Base-by-base conservation (phyloP, 2,888 invertebrate species). In the Platycheirus albimanus region DNA sequence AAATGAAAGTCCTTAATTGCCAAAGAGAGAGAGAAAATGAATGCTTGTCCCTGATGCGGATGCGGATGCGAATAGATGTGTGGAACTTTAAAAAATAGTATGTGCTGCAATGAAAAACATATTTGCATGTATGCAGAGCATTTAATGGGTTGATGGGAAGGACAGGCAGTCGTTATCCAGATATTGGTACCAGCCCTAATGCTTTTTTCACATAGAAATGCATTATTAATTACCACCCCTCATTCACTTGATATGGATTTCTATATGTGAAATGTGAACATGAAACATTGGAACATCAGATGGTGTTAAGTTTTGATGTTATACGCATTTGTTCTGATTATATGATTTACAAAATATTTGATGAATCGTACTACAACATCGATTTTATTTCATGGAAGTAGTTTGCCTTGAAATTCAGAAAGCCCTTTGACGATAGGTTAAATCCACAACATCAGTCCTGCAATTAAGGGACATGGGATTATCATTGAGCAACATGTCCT, bases 1-100 rank as follows among this genome's bases (percentile, higher is more conserved):
- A 72, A 72, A 78, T 83, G 77, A 72, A 78, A 69, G 63, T 78
- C 77, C 72, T 83, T 83, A 83, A 78, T 83, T 83, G 83, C 67
- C 45, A 64, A 15, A 49, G 64, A 43, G 72, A 71, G 49, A 33
- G 30, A 71, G 49, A 33, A 20, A 38, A 67, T 51, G 17, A n/a
- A 64, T 72, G 41, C 19, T 13, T 47, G 51, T 30, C 43, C 49
- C 66, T 52, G 49, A 41, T 63, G 28, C 61, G 47, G 17, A 33
- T 41, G n/a, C n/a, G n/a, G n/a, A n/a, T n/a, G n/a, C n/a, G n/a
- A n/a, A n/a, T n/a, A n/a, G n/a, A n/a, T 38, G 38, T 41, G 24
- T 15, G 10, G 20, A 10, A 38, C 11, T 15, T 19, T 3, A 11
- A 47, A 15, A 56, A 38, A n/a, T 19, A 38, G 28, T 33, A 13